Evolutionary conservation across 1,140 invertebrate species (phyloP).

Genomic region (Physella acuta): DNA sequence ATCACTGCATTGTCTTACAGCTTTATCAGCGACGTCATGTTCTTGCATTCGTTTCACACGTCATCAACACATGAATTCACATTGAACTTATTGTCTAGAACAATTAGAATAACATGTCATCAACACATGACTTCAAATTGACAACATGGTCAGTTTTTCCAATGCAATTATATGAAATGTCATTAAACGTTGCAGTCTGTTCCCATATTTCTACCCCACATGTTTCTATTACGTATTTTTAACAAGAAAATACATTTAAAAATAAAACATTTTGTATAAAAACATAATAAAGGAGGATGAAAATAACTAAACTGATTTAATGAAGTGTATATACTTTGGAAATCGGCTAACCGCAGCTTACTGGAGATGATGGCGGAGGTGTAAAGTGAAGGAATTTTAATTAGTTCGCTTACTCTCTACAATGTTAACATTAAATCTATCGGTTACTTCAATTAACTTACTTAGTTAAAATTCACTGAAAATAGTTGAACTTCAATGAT

Average conservation of each 20-base stretch:
- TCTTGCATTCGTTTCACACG: background rate
- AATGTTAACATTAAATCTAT: too few relatives aligned
- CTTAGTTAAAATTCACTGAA: too few relatives aligned
- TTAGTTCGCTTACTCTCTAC: background rate
- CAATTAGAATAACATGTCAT: too few relatives aligned
- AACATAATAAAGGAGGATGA: background rate
- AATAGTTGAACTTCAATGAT: background rate
- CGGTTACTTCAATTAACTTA: background rate
- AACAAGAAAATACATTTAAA: background rate
- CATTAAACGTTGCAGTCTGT: background rate
- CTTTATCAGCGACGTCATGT: background rate
- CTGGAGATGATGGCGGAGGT: too few relatives aligned
- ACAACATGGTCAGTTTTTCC: too few relatives aligned
- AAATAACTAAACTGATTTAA: background rate
- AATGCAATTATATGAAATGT: background rate
- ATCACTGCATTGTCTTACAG: background rate
- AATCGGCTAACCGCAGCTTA: background rate
- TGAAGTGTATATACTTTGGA: too few relatives aligned
- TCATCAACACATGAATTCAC: background rate
- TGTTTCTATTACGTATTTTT: background rate
- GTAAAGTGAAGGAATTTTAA: background rate
- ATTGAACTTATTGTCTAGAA: too few relatives aligned
- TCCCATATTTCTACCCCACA: background rate
- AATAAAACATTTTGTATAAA: background rate
- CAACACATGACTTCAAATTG: too few relatives aligned